A percentile compares a stretch with the other conserved stretches of the same genome.
Evolutionary conservation across 2,888 invertebrate genomes (phyloP).

Genomic region (Lepidocyrtinus sp.): DNA sequence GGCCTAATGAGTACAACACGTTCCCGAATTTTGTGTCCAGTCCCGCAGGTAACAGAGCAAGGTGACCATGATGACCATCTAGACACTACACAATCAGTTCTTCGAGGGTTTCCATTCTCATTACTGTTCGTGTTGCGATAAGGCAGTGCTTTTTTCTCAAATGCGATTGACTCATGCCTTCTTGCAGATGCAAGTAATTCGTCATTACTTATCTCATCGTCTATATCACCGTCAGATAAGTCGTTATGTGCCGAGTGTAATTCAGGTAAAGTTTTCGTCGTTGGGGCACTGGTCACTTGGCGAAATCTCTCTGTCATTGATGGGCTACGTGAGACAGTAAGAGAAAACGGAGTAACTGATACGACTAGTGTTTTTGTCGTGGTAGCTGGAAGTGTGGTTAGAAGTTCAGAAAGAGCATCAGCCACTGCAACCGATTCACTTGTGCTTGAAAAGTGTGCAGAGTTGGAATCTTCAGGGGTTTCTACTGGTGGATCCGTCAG

Average conservation of each 20-base stretch:
- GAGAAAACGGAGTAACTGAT: no score
- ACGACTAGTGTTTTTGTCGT: neutral
- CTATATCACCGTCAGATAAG: constrained; percentile 20
- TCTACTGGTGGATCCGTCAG: no score
- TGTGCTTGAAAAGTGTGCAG: neutral
- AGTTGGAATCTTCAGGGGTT: no score
- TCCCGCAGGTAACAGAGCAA: constrained; percentile 90
- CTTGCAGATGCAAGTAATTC: neutral
- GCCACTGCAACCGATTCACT: neutral
- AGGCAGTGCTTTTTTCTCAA: neutral
- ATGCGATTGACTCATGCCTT: neutral
- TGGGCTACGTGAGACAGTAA: neutral
- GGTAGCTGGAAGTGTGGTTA: neutral
- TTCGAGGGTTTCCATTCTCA: neutral
- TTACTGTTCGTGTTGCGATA: neutral
- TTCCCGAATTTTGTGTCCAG: constrained; percentile 80
- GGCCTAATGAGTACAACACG: constrained; percentile 72
- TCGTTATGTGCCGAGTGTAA: constrained; percentile 4
- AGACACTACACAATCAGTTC: constrained; percentile 78
- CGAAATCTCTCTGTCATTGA: neutral
- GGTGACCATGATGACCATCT: constrained; percentile 95
- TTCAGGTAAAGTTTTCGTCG: neutral
- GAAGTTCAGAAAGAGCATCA: neutral
- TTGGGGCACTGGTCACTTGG: neutral
- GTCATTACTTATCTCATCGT: constrained; percentile 18